Base-by-base conservation (phyloP, 2,113 vertebrate species). In the Ochotona princeps region DNA sequence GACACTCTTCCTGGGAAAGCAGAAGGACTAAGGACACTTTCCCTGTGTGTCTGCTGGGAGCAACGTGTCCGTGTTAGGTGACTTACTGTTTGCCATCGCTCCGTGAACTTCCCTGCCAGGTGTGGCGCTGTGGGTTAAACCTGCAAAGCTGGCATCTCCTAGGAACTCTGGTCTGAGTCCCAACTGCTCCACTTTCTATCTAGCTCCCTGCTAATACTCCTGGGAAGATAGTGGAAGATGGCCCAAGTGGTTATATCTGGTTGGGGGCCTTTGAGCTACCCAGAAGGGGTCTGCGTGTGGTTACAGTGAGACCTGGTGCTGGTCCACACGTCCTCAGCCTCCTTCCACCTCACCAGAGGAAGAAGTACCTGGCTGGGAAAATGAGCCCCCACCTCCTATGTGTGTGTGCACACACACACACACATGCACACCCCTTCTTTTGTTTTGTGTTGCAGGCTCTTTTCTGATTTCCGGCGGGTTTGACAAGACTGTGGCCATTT, bases 381-480 rank as follows among this genome's bases (percentile, higher is more conserved):
- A 54, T 10, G 25, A 26, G 54, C 18, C 30, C 8, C 26, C 10
- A 9, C 8, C 0, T 5, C 7, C n/a, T 8, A 6, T 44, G 38
- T 44, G 38, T 44, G 38, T 44, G 38, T 44, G 6, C 38, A 6
- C 38, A 44, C 38, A 6, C 38, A 44, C 38, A 44, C 38, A 44
- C 38, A 44, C 6, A 44, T 44, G 38, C 38, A 44, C 38, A 44
- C 60, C 1, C 60, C n/a, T 20, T 2, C 85, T 94, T 51, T 85
- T 35, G 20, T 92, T 82, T 84, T 97, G 26, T 95, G 12, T 97
- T 97, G 35, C 96, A 99, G 98, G 94, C 12, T 97, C 96, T 12
- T 65, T 98, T 82, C 93, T 98, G 2, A 96, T 98, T 74, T 99
- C 98, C 20, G 98, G 98, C 7, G 97, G 98, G 21, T 98, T 98